Conservation (phyloP, 2,888 invertebrate species). For the Xiphydria camelus region DNA sequence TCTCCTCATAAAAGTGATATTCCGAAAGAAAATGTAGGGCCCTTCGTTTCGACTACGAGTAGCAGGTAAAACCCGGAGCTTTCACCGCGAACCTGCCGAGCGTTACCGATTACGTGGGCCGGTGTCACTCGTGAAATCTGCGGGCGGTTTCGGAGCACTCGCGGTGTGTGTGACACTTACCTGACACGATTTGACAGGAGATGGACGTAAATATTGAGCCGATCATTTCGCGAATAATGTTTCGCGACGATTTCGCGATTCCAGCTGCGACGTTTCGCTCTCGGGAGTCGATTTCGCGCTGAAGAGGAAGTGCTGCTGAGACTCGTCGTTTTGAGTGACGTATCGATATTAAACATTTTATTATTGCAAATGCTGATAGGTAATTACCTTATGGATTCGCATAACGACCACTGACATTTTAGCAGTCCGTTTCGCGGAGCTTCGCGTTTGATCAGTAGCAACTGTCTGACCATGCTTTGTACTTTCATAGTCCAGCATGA, state of each 20-base stretch:
- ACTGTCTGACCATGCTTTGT: too few species aligned
- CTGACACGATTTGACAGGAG: conserved; percentile 41
- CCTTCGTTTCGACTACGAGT: conserved; percentile 28
- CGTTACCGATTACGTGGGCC: conserved; percentile 1
- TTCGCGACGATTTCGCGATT: neutral
- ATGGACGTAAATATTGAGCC: conserved; percentile 41
- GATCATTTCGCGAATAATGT: conserved; percentile 7
- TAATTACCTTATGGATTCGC: too few species aligned
- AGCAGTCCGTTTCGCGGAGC: too few species aligned
- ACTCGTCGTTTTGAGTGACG: too few species aligned
- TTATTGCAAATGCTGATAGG: too few species aligned
- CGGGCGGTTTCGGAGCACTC: conserved; percentile 31
- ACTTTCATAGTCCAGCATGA: too few species aligned
- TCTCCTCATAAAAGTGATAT: conserved; percentile 29
- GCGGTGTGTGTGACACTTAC: conserved; percentile 13
- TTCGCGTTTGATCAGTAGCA: too few species aligned
- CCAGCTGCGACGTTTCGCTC: too few species aligned
- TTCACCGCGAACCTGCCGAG: neutral
- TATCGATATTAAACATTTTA: too few species aligned
- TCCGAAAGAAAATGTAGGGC: conserved; percentile 45
- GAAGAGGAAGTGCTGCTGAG: too few species aligned
- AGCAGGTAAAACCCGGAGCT: conserved; percentile 34
- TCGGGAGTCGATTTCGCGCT: too few species aligned
- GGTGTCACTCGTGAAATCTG: conserved; percentile 8
- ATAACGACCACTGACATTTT: too few species aligned